Conservation (phyloP, 2,113 vertebrate species). For the Petroica traversi region DNA sequence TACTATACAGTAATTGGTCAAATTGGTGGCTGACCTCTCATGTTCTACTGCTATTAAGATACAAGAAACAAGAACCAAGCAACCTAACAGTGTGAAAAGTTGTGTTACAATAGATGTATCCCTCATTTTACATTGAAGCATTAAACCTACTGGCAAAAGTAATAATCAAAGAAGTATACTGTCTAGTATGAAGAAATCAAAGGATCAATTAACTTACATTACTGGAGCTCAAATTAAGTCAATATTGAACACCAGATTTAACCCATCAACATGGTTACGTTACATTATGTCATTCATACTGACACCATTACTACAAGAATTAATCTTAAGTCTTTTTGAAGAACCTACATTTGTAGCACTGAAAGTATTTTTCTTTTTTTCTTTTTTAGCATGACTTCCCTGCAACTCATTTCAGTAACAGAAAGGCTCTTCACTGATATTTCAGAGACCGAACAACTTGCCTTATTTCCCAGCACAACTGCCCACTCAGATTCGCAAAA, state of each 20-base stretch:
- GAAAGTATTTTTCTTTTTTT: neutral
- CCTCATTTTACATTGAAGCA: neutral
- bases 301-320: neutral
- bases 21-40: neutral
- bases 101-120: neutral
- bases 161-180: neutral
- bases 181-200: neutral
- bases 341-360: neutral
- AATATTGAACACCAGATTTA: neutral
- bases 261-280: too few relatives aligned
- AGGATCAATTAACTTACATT: neutral
- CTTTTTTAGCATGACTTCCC: neutral
- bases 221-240: neutral
- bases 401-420: neutral
- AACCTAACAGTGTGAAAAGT: neutral
- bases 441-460: neutral
- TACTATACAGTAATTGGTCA: neutral
- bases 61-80: neutral
- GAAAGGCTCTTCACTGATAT: neutral
- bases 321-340: neutral
- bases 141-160: neutral
- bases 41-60: neutral
- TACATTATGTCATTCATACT: rapidly evolving
- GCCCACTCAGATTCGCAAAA: neutral
- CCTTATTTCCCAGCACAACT: neutral